phyloP scores from a whole-genome alignment of 2,797 vertebrate species.

The Pyrocephalus nanus region DNA sequence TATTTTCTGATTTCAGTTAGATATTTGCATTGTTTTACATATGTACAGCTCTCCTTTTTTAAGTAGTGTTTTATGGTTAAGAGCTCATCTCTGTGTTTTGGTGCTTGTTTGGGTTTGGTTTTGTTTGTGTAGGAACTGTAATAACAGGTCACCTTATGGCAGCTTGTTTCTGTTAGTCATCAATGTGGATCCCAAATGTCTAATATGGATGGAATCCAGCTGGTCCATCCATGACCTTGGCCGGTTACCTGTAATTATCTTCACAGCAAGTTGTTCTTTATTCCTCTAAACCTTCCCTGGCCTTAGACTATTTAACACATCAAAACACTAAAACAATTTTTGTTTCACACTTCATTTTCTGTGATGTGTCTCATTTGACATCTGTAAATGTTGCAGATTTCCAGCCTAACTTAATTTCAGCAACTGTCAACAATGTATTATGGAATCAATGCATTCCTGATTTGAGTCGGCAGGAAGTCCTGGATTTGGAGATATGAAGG shows the following conservation, averaged over 20 bases:
- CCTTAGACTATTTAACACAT: neutral
- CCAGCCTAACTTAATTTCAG: neutral
- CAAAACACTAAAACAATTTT: neutral
- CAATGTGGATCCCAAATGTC: rapidly evolving
- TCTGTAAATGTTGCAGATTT: neutral
- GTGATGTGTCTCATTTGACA: neutral
- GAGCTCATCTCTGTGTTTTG: neutral
- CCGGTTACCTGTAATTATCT: neutral
- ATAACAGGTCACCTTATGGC: neutral
- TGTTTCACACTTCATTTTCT: neutral
- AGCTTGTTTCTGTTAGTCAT: neutral
- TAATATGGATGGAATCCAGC: neutral
- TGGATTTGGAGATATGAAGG: neutral
- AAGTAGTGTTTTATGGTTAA: neutral
- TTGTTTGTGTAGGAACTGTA: neutral
- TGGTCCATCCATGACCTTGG: neutral
- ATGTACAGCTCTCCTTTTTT: neutral
- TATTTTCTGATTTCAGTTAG: neutral
- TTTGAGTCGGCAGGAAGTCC: neutral
- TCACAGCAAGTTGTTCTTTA: neutral
- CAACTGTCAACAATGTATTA: neutral
- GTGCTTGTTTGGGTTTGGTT: neutral
- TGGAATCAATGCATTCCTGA: neutral
- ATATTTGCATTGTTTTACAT: neutral
- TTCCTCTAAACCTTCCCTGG: neutral